Conservation (phyloP, 2,888 invertebrate genomes). For the Nephrotoma appendiculata region DNA sequence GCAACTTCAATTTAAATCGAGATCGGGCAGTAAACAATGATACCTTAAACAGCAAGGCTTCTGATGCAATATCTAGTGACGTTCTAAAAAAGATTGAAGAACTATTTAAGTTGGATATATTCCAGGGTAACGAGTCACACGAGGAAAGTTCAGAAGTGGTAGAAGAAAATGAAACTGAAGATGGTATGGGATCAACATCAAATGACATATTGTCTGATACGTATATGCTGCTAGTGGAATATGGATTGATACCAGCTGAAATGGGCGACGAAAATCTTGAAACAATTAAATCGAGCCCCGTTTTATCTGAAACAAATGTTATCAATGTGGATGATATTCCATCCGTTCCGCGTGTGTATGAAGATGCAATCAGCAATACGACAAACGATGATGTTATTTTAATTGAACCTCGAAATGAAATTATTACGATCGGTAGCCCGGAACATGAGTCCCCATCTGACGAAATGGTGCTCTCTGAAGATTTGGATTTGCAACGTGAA, state of each 20-base stretch:
- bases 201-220: neutral
- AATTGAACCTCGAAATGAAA: neutral
- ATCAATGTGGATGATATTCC: neutral
- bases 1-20: conserved; percentile 11
- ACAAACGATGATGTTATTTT: neutral
- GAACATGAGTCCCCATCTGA: neutral
- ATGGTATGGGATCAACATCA: neutral
- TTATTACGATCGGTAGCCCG: neutral
- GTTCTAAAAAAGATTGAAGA: neutral
- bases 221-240: neutral
- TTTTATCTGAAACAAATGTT: neutral
- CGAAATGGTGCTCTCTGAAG: neutral
- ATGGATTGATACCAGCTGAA: neutral
- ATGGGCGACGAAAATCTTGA: neutral
- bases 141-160: neutral
- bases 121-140: neutral
- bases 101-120: neutral
- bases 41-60: neutral
- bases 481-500: neutral
- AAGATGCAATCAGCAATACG: neutral
- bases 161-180: neutral
- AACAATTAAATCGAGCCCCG: neutral
- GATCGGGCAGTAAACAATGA: neutral
- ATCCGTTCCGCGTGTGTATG: neutral
- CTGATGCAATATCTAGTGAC: neutral